Evolutionary conservation across 2,888 invertebrate genomes (phyloP), one percentile per base, ranked within the genome.

Genomic region (Polia nebulosa): DNA sequence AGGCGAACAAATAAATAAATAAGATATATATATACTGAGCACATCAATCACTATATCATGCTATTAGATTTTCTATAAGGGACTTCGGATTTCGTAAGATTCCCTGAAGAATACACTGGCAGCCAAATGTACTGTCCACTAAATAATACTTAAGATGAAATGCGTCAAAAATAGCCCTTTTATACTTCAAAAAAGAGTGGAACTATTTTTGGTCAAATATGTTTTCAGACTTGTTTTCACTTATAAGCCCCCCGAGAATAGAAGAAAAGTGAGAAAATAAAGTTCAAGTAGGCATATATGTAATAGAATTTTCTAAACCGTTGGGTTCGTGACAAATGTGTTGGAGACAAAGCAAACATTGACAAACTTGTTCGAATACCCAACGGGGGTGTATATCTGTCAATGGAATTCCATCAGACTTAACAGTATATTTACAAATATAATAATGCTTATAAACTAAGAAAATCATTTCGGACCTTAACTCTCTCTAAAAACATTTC

Each of bases 81-180:
- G 39, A 39, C 80, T 60, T 59, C 39, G 52, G 27, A 60, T 52
- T 9, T n/a, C n/a, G n/a, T n/a, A n/a, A n/a, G n/a, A n/a, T n/a
- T 74, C 80, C 80, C 76, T 20, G 27, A 57, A 49, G 80, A 60
- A 59, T 72, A 59, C 68, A 32, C 11, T 57, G 56, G 20, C 80
- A 79, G n/a, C 4, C 32, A 53, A 66, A 78, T 72, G 53, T 75
- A 76, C 47, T 52, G 20, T 20, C 41, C 44, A 47, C 36, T 62
- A 49, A 79, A 75, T 79, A 74, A 60, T 68, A 72, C 58, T 59
- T 62, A 53, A 55, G 15, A 22, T 39, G 34, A 65, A 72, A 75
- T 53, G 34, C 64, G 69, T 60, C 44, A 41, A 57, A 59, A 60
- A 63, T 45, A 58, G 25, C 55, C 34, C 61, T 61, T 68, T 76